These are phyloP conservation scores for Anoplolepis gracilipes DNA, from an alignment of 1,140 invertebrate genomes.

Conservation along the genomic window DNA sequence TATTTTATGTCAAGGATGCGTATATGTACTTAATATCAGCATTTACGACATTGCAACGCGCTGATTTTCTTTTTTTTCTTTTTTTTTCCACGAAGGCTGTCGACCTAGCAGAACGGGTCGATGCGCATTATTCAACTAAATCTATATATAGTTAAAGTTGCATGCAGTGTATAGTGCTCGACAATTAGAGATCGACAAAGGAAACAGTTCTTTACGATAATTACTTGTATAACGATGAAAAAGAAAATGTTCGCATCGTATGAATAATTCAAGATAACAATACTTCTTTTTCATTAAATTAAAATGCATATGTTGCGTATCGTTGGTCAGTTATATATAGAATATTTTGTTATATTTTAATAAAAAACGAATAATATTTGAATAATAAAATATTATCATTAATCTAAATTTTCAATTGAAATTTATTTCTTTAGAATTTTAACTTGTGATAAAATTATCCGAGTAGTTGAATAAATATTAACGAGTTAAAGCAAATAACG, in stretches of 20 bases:
- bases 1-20: conserved; percentile 70
- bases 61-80: conserved; percentile 49
- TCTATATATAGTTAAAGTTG: conserved; percentile 62
- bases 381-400: neutral
- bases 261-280: neutral
- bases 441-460: neutral
- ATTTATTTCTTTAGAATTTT: neutral
- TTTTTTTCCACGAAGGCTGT: conserved; percentile 63
- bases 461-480: neutral
- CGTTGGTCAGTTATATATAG: neutral
- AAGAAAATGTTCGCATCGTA: conserved; percentile 6
- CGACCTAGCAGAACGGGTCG: conserved; percentile 67
- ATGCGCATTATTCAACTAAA: conserved; percentile 68
- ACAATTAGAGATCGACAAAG: conserved; percentile 68
- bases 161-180: conserved; percentile 10
- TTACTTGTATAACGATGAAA: conserved; percentile 14
- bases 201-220: conserved; percentile 50
- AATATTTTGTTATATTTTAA: neutral
- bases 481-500: neutral
- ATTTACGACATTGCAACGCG: conserved; percentile 38
- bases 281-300: conserved; percentile 19
- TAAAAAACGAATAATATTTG: too few species aligned
- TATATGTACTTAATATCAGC: neutral
- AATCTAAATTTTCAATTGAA: neutral
- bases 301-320: neutral